A percentile compares a stretch with the other conserved stretches of the same genome.
Evolutionary conservation across 2,797 vertebrate genomes (phyloP).

Genomic region (Cossypha polioptera): DNA sequence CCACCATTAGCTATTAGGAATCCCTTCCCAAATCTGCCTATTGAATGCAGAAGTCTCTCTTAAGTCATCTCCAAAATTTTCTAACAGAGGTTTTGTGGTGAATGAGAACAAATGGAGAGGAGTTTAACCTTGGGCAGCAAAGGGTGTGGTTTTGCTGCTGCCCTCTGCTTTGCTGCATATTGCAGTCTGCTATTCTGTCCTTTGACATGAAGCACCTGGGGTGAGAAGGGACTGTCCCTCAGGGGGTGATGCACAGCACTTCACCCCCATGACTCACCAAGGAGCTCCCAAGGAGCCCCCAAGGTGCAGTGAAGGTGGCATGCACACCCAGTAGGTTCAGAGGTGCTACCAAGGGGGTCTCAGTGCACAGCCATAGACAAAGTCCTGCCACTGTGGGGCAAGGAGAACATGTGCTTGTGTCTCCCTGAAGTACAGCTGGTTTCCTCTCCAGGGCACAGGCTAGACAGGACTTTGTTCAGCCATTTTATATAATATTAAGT

Average conservation of each 20-base stretch:
- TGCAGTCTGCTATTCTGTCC: neutral
- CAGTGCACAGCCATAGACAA: fast-evolving
- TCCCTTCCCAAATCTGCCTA: neutral
- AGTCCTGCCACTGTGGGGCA: fast-evolving
- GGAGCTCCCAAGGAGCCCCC: neutral
- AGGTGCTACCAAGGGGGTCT: neutral
- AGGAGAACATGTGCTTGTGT: neutral
- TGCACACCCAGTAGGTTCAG: neutral
- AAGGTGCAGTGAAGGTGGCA: neutral
- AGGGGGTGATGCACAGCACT: neutral
- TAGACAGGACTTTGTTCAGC: neutral
- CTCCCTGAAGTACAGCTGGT: neutral
- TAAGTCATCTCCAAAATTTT: neutral
- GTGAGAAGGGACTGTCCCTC: neutral
- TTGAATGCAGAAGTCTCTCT: neutral
- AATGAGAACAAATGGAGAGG: neutral
- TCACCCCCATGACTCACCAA: neutral
- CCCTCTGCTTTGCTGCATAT: neutral
- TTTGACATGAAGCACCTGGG: fast-evolving
- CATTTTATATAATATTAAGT: neutral
- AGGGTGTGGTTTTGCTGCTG: neutral
- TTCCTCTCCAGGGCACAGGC: neutral
- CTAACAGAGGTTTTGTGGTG: neutral
- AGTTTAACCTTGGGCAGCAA: neutral
- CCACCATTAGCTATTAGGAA: neutral